These are phyloP conservation scores for Philaethria dido DNA, from an alignment of 2,888 invertebrate genomes.

Conservation along the genomic window DNA sequence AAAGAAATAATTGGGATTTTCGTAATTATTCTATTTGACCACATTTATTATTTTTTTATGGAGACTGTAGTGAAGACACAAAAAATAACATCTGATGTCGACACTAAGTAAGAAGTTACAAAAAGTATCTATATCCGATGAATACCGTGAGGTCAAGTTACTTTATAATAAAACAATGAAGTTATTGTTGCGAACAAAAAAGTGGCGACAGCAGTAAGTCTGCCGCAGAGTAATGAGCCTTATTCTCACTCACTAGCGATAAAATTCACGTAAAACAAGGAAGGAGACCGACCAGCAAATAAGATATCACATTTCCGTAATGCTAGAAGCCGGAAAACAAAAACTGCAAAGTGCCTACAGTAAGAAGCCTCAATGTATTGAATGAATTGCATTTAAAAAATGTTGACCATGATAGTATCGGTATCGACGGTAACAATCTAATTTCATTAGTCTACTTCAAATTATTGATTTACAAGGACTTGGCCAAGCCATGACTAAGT, in stretches of 20 bases:
- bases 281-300: neutral
- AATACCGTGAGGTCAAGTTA: slow-evolving; percentile 11
- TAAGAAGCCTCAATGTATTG: neutral
- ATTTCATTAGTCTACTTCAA: slow-evolving; percentile 21
- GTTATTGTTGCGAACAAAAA: slow-evolving; percentile 28
- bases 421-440: slow-evolving; percentile 14
- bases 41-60: too few species aligned
- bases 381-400: neutral
- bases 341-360: slow-evolving; percentile 11
- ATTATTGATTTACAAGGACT: slow-evolving; percentile 33
- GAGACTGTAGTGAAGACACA: too few species aligned
- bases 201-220: neutral
- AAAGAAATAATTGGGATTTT: too few species aligned
- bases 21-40: too few species aligned
- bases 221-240: slow-evolving; percentile 15
- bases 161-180: slow-evolving; percentile 29
- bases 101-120: neutral
- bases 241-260: neutral
- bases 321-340: slow-evolving; percentile 33
- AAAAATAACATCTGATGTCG: neutral
- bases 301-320: slow-evolving; percentile 33
- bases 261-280: slow-evolving; percentile 5
- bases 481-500: neutral
- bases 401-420: neutral
- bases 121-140: slow-evolving; percentile 18